Evolutionary conservation across 1,140 invertebrate genomes (phyloP), one percentile per base, ranked within the genome.

Genomic region (Zaprionus gabonicus): DNA sequence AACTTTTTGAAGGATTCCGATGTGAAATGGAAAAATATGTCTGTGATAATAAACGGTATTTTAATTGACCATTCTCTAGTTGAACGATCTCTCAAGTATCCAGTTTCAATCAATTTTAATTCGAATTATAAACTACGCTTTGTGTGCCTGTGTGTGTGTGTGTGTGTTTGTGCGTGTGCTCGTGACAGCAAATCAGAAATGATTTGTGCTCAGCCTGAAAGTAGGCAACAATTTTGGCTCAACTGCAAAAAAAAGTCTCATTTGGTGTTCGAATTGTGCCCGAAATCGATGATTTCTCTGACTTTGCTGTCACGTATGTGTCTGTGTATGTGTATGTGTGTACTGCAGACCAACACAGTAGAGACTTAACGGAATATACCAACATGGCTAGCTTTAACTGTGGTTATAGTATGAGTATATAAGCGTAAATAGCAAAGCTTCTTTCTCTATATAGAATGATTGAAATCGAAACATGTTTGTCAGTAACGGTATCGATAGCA

Each of bases 241-340:
- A 63, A 51, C 60, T 51, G 60, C n/a, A 51, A 17, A 9, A n/a
- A 5, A 6, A 44, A 46, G 27, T 5, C 41, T n/a, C 6, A 5
- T 51, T 49, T 49, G 34, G 34, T 49, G 6, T 62, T 6, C 25
- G 20, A 44, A 51, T 44, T 67, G 58, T 68, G 23, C 34, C 36
- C 38, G 49, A 49, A 70, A 70, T 70, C 62, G 72, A 75, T 70
- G 72, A 36, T 28, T 64, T 70, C 63, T 70, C 38, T 23, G 71
- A 56, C 23, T 62, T 69, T 38, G 71, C 49, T 36, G 44, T 12
- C 46, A 67, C 64, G 67, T 28, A n/a, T 71, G 36, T 36, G 3
- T 44, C 38, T 31, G 57, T 53, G 27, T n/a, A 46, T 73, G 17
- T 34, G 10, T 49, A 28, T 57, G 13, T 56, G 60, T 74, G 34